Conservation (phyloP, 2,113 vertebrate species). For the Entomyzon cyanotis region DNA sequence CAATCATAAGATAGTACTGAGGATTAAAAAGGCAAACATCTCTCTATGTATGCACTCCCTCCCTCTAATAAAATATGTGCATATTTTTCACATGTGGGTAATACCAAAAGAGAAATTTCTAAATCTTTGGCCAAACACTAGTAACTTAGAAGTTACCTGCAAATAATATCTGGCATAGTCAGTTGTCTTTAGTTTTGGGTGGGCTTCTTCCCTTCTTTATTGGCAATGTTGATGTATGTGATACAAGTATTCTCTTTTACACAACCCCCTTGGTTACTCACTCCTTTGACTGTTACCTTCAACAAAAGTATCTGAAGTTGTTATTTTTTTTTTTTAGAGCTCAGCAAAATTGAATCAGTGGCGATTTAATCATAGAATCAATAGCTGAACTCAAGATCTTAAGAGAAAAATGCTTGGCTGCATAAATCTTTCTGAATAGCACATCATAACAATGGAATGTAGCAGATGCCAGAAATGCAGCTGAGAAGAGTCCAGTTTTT, state of each 20-base stretch:
- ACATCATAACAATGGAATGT: background rate
- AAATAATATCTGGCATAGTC: background rate
- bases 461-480: background rate
- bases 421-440: background rate
- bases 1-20: background rate
- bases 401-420: background rate
- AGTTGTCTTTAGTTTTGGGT: background rate
- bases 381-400: background rate
- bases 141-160: background rate
- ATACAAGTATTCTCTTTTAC: background rate
- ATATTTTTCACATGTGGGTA: background rate
- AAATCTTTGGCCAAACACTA: background rate
- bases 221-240: fast-evolving
- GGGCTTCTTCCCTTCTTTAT: background rate
- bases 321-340: background rate
- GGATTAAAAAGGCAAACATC: background rate
- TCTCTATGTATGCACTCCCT: background rate
- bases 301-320: background rate
- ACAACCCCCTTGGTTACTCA: background rate
- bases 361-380: background rate
- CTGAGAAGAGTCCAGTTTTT: background rate
- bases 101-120: background rate
- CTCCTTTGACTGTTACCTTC: background rate
- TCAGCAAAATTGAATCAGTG: background rate
- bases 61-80: background rate